A percentile compares a stretch with the other conserved stretches of the same genome.
These are phyloP conservation scores for Phragmatobia fuliginosa DNA, from an alignment of 2,888 invertebrate species.

Conservation along the genomic window DNA sequence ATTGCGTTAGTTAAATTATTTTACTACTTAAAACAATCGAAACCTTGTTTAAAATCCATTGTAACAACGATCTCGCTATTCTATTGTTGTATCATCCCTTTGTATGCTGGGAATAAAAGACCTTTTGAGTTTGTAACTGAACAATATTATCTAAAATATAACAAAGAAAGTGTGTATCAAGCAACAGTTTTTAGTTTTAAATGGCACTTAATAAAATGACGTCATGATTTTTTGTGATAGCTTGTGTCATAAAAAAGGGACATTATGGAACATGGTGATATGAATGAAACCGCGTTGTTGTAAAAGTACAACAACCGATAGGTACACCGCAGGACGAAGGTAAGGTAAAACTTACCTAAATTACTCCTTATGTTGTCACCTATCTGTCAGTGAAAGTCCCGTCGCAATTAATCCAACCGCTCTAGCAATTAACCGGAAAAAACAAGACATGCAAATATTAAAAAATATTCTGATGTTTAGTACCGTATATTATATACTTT, in stretches of 20 bases:
- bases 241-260: background rate
- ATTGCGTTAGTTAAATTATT: background rate
- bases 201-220: background rate
- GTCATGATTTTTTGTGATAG: background rate
- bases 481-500: too few relatives aligned
- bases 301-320: too few relatives aligned
- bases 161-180: slow-evolving; percentile 4
- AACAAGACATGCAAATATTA: too few relatives aligned
- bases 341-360: too few relatives aligned
- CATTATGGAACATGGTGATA: too few relatives aligned
- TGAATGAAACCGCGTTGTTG: too few relatives aligned
- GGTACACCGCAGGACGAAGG: too few relatives aligned
- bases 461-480: too few relatives aligned
- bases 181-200: slow-evolving; percentile 9
- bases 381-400: too few relatives aligned
- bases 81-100: slow-evolving; percentile 12
- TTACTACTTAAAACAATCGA: background rate
- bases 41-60: slow-evolving; percentile 5
- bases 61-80: slow-evolving; percentile 5
- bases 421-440: too few relatives aligned
- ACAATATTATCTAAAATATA: slow-evolving; percentile 17
- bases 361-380: too few relatives aligned
- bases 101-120: slow-evolving; percentile 3
- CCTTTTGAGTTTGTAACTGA: slow-evolving; percentile 1
- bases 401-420: too few relatives aligned